Base-by-base conservation (phyloP, 2,797 vertebrate genomes). In the Platalea minor region DNA sequence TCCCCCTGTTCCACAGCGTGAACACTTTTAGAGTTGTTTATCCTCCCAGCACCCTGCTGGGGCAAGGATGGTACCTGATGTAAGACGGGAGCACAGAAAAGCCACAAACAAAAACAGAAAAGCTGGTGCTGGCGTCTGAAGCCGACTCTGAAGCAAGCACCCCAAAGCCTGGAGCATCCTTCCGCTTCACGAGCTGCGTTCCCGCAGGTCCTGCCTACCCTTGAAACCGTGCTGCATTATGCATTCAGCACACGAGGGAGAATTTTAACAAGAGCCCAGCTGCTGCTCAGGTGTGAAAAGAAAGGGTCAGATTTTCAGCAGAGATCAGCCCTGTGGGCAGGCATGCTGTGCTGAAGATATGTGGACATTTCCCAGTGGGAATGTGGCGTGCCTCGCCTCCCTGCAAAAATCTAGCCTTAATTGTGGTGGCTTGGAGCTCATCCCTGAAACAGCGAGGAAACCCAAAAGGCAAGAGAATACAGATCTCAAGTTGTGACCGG, bases 121-220 rank as follows among this genome's bases (percentile, higher is more conserved):
- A 35, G 45, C 35, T 4, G 43, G 20, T 18, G 75, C 46, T 35
- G 85, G 60, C 45, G 31, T 26, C 9, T 2, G 46, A 57, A 50
- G 7, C 23, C 67, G 18, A 0, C 35, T 7, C 33, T 4, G 20
- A 31, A 31, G 35, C 59, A 35, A 69, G 21, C 1, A 6, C 41
- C 79, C 74, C 68, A 26, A 31, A 57, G 61, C 35, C 78, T 2
- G 69, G 68, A 86, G 84, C 73, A 76, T 85, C 90, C 72, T n/a
- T 24, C n/a, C 0, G 3, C 75, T 56, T 4, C 56, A 7, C 0
- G 14, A 73, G 26, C 60, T 2, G n/a, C 2, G 2, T 76, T 17
- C 80, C 73, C 10, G 0, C 39, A 2, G 77, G 4, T 35, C 29
- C 76, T 60, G 48, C 41, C 63, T 20, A 2, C 17, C 0, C 37